Conservation (phyloP, 2,113 vertebrate genomes). For the Cyprinus carpio region DNA sequence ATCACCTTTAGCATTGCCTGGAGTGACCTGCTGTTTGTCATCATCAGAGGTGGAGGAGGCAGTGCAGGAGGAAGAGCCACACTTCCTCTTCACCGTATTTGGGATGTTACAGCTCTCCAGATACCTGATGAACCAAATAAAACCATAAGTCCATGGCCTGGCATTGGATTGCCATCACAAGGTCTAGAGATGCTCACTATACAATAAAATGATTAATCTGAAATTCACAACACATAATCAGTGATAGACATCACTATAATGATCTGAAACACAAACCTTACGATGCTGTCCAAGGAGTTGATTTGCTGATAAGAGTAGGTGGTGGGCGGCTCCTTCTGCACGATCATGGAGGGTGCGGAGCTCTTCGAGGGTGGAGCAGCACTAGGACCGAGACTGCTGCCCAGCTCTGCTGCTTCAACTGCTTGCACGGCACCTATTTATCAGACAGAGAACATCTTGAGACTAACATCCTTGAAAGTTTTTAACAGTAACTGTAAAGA, state of each 20-base stretch:
- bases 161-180: neutral
- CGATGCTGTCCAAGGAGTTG: conserved; percentile 90
- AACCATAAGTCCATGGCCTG: neutral
- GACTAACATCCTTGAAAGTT: neutral
- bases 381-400: conserved; percentile 57
- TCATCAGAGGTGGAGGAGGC: conserved; percentile 85
- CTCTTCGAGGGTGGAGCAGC: conserved; percentile 54
- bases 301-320: conserved; percentile 91
- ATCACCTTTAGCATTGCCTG: conserved; percentile 66
- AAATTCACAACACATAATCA: neutral
- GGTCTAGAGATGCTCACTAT: neutral
- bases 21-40: conserved; percentile 75
- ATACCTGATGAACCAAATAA: conserved; percentile 73
- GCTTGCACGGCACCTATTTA: conserved; percentile 57
- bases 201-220: neutral
- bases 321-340: conserved; percentile 75
- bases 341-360: conserved; percentile 66
- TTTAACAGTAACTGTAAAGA: no score
- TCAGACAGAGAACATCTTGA: neutral
- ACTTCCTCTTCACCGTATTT: conserved; percentile 86
- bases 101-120: conserved; percentile 88
- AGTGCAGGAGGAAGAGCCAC: conserved; percentile 82
- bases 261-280: conserved; percentile 75
- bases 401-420: conserved; percentile 42
- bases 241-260: neutral